Base-by-base conservation (phyloP, 2,888 invertebrate species). In the Yponomeuta cagnagella region DNA sequence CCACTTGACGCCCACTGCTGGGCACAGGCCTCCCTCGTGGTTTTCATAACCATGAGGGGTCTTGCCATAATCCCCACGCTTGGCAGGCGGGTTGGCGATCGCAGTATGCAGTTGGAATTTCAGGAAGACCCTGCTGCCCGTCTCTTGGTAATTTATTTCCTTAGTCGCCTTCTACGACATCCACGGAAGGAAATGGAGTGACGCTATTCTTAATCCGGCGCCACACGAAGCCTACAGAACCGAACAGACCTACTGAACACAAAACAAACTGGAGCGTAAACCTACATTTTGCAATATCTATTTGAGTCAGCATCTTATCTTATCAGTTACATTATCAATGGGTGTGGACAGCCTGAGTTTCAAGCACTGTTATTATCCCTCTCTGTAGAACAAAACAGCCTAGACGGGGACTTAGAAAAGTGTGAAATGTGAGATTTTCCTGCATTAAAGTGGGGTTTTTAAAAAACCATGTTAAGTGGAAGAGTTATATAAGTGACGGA, bases 261-360 rank as follows among this genome's bases (percentile, higher is more conserved):
- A 12, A 58, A 4, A 58, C 52, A 58, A 58, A 58, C 52, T 58
- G 52, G 52, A 58, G 52, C 52, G 52, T 58, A 58, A 58, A 58
- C 52, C 52, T 58, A 58, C 52, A 58, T 58, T 23, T 58, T 8
- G 52, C 52, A 1, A 15, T 85, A 87, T 85, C 84, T 80, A 72
- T 77, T 79, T 85, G 83, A 83, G 79, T 85, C 85, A 85, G 79
- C 79, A 72, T 70, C 77, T 78, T 85, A 90, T 90, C 90, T 90
- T 85, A 90, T 90, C 89, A 75, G 52, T 15, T 10, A 72, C 74
- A 74, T 77, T 88, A 89, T 88, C 89, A 86, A 83, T 86, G 69
- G 83, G 85, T 75, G 87, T 85, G 82, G 79, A 78, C 74, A 79
- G 75, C 74, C 76, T 75, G 77, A 74, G 78, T 74, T 73, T 77